A percentile compares a stretch with the other conserved stretches of the same genome.
Conservation (phyloP, 2,113 vertebrate species). For the Plectropomus leopardus region DNA sequence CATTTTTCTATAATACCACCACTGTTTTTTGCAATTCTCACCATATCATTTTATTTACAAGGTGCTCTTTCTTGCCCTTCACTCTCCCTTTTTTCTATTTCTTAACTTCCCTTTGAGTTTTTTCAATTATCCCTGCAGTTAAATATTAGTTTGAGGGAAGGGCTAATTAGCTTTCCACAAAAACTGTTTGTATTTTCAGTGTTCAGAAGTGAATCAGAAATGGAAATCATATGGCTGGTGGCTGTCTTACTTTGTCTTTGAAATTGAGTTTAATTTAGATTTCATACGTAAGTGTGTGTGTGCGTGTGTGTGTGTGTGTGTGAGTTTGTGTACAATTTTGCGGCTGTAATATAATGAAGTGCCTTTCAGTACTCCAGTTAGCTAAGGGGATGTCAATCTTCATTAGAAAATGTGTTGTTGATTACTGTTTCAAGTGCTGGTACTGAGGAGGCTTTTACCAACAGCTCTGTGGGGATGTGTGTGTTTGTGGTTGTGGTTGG, state of each 20-base stretch:
- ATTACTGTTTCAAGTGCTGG: constrained; percentile 61
- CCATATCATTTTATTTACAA: not conserved
- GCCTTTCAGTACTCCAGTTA: constrained; percentile 45
- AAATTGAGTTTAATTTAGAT: constrained; percentile 46
- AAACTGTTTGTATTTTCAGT: constrained; percentile 58
- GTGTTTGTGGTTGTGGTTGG: constrained; percentile 3
- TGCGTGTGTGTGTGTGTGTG: not conserved
- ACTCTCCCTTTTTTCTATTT: constrained; percentile 1
- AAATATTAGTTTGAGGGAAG: constrained; percentile 51
- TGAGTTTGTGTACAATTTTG: constrained; percentile 32
- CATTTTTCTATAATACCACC: not conserved
- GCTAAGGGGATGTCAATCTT: constrained; percentile 66
- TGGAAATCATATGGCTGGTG: constrained; percentile 52
- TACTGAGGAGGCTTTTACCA: constrained; percentile 39
- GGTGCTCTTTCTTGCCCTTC: constrained; percentile 1
- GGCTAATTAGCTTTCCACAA: constrained; percentile 55
- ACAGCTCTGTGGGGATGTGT: constrained; percentile 17
- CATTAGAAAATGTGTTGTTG: constrained; percentile 73
- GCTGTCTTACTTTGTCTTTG: constrained; percentile 41
- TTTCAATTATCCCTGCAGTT: constrained; percentile 18
- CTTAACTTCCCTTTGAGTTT: not conserved
- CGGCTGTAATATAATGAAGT: constrained; percentile 52
- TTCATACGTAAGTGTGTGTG: constrained; percentile 1
- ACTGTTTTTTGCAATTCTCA: not conserved
- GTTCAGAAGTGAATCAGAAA: constrained; percentile 56